Evolutionary conservation across 2,113 vertebrate species (phyloP), one percentile per base, ranked within the genome.

Genomic region (Sapajus apella): DNA sequence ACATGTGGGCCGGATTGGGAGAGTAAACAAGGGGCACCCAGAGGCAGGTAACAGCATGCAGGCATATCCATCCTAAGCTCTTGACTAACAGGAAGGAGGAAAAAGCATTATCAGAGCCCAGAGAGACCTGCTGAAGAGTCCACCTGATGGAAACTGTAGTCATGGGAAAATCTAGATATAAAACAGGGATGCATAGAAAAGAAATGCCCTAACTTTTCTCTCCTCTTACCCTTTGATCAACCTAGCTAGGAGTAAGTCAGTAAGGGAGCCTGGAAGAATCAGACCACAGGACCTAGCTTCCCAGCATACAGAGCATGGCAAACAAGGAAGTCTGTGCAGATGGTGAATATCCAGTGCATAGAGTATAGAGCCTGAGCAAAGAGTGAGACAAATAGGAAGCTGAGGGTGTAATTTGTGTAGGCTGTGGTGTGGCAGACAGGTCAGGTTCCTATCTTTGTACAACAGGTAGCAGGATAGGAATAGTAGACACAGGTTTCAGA

Each of bases 321-420:
- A 77, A 75, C 5, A 89, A 72, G 35, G 30, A 6, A 83, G 43
- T 4, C 2, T 21, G 40, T 80, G 43, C 52, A 79, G 68, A 58
- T 68, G 58, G 37, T n/a, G 20, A 79, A 82, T 32, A 56, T 13
- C 2, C 9, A 47, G 43, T 18, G 76, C 27, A 5, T 25, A 0
- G 18, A 70, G 0, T 3, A 3, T 2, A 73, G 35, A 72, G 14
- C 32, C n/a, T 16, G 83, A 27, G 6, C 5, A 9, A 76, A 40
- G 13, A 17, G 37, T 50, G 55, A 90, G 40, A 64, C 25, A 68
- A 25, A 83, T n/a, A n/a, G 30, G 35, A 37, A 37, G 14, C 8
- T 8, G 3, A 68, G 12, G 25, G 1, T 4, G 0, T 50, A 27
- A 17, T 12, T 61, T 35, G 6, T 27, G n/a, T 16, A 23, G 35